Evolutionary conservation across 2,888 invertebrate genomes (phyloP).

Genomic region (Aphodius granarius): DNA sequence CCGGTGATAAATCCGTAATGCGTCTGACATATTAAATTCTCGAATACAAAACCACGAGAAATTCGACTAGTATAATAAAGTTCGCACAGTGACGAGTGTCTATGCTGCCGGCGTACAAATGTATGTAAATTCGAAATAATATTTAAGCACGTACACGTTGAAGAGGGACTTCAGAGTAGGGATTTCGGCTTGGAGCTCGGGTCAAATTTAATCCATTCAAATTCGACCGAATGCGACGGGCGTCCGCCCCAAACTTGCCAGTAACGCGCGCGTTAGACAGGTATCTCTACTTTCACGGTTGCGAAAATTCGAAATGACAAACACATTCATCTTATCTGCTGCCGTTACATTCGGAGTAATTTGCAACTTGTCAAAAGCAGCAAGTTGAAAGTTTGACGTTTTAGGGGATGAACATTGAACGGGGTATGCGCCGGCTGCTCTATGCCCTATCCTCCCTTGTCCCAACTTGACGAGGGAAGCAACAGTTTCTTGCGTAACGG

Average conservation of each 20-base stretch:
- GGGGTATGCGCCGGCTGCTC: not conserved
- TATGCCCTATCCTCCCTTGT: not conserved
- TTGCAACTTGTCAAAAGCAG: conserved; percentile 28
- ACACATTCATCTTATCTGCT: conserved; percentile 22
- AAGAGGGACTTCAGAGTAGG: not conserved
- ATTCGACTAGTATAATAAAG: not conserved
- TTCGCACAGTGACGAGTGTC: not conserved
- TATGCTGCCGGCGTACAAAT: not conserved
- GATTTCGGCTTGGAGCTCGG: not conserved
- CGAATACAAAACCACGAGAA: not conserved
- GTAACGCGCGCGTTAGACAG: conserved; percentile 16
- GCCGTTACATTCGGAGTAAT: conserved; percentile 25
- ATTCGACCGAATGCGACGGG: not conserved
- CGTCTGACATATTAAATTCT: not conserved
- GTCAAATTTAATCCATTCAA: not conserved
- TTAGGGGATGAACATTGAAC: not conserved
- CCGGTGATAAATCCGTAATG: not conserved
- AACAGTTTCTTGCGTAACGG: conserved; percentile 17
- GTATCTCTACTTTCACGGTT: conserved; percentile 22
- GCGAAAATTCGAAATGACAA: conserved; percentile 25
- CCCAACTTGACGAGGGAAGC: conserved; percentile 18
- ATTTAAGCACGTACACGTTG: not conserved
- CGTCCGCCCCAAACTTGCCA: not conserved
- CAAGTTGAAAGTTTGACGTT: conserved; percentile 25
- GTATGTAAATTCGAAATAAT: not conserved